Evolutionary conservation across 2,888 invertebrate genomes (phyloP).

Genomic region (Platerodrilus igneus): DNA sequence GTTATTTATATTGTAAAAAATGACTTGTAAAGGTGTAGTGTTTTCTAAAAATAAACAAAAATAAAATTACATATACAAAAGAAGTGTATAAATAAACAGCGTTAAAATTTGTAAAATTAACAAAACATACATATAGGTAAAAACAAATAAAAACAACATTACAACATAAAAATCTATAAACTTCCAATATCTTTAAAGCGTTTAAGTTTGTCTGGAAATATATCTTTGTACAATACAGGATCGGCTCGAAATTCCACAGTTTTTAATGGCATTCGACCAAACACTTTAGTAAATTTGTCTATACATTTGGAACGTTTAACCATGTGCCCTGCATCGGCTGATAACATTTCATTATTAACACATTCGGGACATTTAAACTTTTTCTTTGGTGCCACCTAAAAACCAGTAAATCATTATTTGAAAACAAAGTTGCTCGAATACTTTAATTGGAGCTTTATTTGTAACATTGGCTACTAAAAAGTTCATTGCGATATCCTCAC

Average conservation of each 20-base stretch:
- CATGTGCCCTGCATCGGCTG: slow-evolving; percentile 90
- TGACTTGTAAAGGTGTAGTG: no score
- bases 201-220: slow-evolving; percentile 79
- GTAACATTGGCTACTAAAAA: slow-evolving; percentile 91
- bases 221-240: slow-evolving; percentile 86
- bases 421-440: no score
- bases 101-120: no score
- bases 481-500: slow-evolving; percentile 98
- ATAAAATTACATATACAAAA: no score
- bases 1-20: no score
- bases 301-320: slow-evolving; percentile 88
- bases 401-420: slow-evolving; percentile 6
- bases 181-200: slow-evolving; percentile 86
- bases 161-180: slow-evolving; percentile 56
- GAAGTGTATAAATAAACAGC: no score
- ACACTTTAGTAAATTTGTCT: slow-evolving; percentile 66
- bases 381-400: slow-evolving; percentile 85
- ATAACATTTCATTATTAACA: slow-evolving; percentile 88
- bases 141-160: no score
- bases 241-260: slow-evolving; percentile 92
- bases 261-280: slow-evolving; percentile 82
- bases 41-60: no score
- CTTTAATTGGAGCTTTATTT: slow-evolving; percentile 89
- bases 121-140: no score
- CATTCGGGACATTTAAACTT: slow-evolving; percentile 97